Base-by-base conservation (phyloP, 1,140 invertebrate species). In the Hyphantria cunea region DNA sequence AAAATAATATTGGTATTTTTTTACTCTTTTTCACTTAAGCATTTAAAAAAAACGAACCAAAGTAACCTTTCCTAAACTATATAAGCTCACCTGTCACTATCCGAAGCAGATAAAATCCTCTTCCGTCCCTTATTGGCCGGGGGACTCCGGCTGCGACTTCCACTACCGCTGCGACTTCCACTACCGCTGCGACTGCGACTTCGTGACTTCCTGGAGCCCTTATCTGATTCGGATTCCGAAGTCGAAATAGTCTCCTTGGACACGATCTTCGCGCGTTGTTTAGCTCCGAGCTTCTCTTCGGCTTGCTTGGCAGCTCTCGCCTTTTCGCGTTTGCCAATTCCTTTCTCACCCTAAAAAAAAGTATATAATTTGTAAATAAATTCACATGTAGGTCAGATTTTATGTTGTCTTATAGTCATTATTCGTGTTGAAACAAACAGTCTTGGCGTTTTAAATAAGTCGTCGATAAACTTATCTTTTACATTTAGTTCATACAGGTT, bases 161-260 rank as follows among this genome's bases (percentile, higher is more conserved):
- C 49, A 41, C 76, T 78, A 31, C 76, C 59, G 17, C 74, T 86
- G n/a, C 83, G 61, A 50, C 84, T 87, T 13, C 80, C 32, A 45
- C 78, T 76, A 6, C 74, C 54, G 32, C 72, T 66, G 48, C 74
- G 76, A 41, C 72, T 66, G 48, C 74, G 76, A 41, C 81, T 82
- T 25, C 84, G 80, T 7, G 77, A 82, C 64, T 84, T 84, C 33
- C 82, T 63, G 10, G 80, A 78, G 10, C 9, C 45, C 17, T 13
- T 82, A 72, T 97, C 96, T 49, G 96, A 97, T 51, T 98, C 97
- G 0, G 96, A 97, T 78, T 98, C 97, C 73, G 96, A 97, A 0
- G 97, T 98, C 0, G 98, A 99, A 60, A 99, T 98, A 0, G 97
- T 98, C 65, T 96, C 98, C 89, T 99, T 99, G 0, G 98, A 99